Evolutionary conservation across 2,113 vertebrate genomes (phyloP), one percentile per base, ranked within the genome.

Genomic region (Synchiropus splendidus): DNA sequence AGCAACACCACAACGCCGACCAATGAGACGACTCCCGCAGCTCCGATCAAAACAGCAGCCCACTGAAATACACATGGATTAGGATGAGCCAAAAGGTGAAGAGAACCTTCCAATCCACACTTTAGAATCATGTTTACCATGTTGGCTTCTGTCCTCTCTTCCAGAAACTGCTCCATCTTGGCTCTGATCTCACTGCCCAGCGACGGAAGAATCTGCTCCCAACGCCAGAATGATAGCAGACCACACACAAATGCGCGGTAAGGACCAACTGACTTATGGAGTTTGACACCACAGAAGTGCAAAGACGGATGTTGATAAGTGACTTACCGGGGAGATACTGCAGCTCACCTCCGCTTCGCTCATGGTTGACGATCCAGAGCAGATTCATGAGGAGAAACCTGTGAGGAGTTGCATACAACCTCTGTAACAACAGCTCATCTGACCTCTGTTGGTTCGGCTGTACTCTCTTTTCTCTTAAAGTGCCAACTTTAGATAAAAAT

Each of bases 101-200:
- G n/a, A n/a, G n/a, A n/a, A n/a, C n/a, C n/a, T n/a, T n/a, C n/a
- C n/a, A n/a, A n/a, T n/a, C n/a, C n/a, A n/a, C n/a, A n/a, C n/a
- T n/a, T n/a, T n/a, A n/a, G n/a, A n/a, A n/a, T n/a, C n/a, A n/a
- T 10, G 33, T 30, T 70, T 85, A 95, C 92, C 90, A 93, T 86
- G 12, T 85, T 88, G 12, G 59, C 81, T 68, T 90, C 88, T 3
- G 85, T 79, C 18, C 58, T 67, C 36, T 89, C 86, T 61, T 89
- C 87, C 40, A 85, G 50, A 50, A 90, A 83, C 64, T 83, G 80
- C 21, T 87, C 79, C 35, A 89, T 69, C 54, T 64, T 80, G 6
- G 73, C 79, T 11, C 18, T 66, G 12, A 90, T 66, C 21, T 81
- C 64, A 10, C 50, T 51, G 0, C 61, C 61, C 8, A 71, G 55